Conservation (phyloP, 1,140 invertebrate species). For the Cydia fagiglandana region DNA sequence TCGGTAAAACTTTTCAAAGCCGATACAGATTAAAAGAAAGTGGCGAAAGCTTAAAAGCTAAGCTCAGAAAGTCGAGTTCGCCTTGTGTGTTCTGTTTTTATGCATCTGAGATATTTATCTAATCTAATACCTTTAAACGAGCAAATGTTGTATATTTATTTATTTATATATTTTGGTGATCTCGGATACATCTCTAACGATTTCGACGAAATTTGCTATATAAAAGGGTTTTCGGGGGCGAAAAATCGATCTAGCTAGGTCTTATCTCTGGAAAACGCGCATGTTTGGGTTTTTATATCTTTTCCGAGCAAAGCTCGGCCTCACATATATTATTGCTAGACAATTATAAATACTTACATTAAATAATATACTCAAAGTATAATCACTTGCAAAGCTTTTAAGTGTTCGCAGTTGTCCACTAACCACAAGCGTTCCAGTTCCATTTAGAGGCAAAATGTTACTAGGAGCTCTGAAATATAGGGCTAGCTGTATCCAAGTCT, state of each 20-base stretch:
- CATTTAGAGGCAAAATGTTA: slow-evolving; percentile 17
- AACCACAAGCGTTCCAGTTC: slow-evolving; percentile 14
- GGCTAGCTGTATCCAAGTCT: neutral
- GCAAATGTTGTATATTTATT: too few species aligned
- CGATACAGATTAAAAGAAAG: neutral
- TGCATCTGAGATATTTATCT: neutral
- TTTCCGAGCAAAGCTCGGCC: too few species aligned
- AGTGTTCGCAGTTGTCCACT: neutral
- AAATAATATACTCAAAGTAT: neutral
- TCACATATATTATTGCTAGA: neutral
- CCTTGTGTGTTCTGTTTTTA: neutral
- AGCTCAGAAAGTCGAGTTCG: neutral
- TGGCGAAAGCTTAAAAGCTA: too few species aligned
- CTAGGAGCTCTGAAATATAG: slow-evolving; percentile 16
- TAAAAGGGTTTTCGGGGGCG: too few species aligned
- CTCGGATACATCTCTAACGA: too few species aligned
- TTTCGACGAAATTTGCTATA: too few species aligned
- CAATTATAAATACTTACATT: too few species aligned
- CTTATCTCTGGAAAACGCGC: too few species aligned
- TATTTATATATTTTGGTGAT: too few species aligned
- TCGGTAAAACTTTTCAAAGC: neutral
- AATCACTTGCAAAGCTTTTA: neutral
- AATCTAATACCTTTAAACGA: too few species aligned
- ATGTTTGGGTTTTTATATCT: too few species aligned
- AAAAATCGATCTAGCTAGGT: too few species aligned